Conservation (phyloP, 2,888 invertebrate genomes). For the Pollenia angustigena region DNA sequence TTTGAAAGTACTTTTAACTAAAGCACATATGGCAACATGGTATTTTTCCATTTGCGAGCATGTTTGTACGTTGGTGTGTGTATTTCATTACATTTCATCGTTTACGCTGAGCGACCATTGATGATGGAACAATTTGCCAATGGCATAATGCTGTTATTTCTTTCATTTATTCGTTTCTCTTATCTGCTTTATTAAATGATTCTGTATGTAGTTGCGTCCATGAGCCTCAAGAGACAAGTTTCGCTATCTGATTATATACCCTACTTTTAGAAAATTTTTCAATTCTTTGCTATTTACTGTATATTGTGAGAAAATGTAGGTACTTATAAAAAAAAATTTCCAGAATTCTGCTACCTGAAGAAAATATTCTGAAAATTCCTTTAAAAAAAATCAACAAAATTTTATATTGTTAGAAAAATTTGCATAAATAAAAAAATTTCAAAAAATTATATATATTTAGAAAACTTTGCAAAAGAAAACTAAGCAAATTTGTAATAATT, state of each 20-base stretch:
- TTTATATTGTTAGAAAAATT: no score
- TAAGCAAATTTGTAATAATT: no score
- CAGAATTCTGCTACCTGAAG: no score
- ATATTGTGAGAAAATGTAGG: no score
- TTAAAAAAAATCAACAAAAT: no score
- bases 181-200: constrained; percentile 5
- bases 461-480: no score
- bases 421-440: no score
- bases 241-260: not conserved
- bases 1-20: constrained; percentile 53
- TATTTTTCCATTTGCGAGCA: not conserved
- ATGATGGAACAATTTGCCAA: constrained; percentile 74
- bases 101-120: constrained; percentile 70
- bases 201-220: constrained; percentile 11
- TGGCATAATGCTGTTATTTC: constrained; percentile 65
- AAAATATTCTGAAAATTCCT: no score
- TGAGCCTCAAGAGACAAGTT: constrained; percentile 20
- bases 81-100: constrained; percentile 66
- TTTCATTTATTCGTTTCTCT: constrained; percentile 25
- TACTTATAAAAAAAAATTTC: no score
- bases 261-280: no score
- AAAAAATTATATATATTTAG: no score
- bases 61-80: constrained; percentile 1
- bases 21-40: constrained; percentile 38
- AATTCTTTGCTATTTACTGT: no score